Evolutionary conservation across 2,797 vertebrate species (phyloP), one percentile per base, ranked within the genome.

Genomic region (Xiphophorus birchmanni): DNA sequence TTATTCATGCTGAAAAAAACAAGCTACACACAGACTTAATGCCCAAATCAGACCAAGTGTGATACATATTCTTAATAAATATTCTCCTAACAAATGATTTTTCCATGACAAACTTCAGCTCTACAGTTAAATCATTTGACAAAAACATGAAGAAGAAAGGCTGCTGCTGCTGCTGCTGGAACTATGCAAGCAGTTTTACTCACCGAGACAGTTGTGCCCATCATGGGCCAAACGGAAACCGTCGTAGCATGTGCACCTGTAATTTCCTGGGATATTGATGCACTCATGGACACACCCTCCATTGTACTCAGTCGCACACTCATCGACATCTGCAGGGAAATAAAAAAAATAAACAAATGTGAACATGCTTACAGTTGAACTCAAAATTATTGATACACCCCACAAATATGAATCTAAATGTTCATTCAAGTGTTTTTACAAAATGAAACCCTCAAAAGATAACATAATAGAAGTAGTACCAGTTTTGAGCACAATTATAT

Each of bases 131-230:
- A 45, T 75, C 65, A 32, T 48, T 26, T 52, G 69, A 1, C 17
- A 58, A 74, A 72, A 72, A 45, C 26, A 82, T 3, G 2, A 2
- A 18, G 15, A 18, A 56, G 45, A 10, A 54, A 60, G 3, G 23
- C 40, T n/a, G 48, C 48, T 50, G 26, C 42, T 44, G 48, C 48
- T 50, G 26, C 42, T 44, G n/a, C 42, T 44, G 67, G 12, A 74
- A 47, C 48, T 65, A 1, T 72, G 50, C 18, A 13, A 35, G 50
- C 44, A 78, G 12, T 77, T 72, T 77, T 77, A 92, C 96, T 97
- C 92, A 99, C 98, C 98, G n/a, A 99, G 93, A 93, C 98, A 99
- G 93, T 99, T 99, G 96, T 99, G 98, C 13, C 98, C 98, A 0
- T 99, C 98, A 0, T 99, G 97, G 0, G 98, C 97, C 94, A 99